A percentile compares a stretch with the other conserved stretches of the same genome.
phyloP scores from a whole-genome alignment of 2,113 vertebrate genomes.

The Grantiella picta region DNA sequence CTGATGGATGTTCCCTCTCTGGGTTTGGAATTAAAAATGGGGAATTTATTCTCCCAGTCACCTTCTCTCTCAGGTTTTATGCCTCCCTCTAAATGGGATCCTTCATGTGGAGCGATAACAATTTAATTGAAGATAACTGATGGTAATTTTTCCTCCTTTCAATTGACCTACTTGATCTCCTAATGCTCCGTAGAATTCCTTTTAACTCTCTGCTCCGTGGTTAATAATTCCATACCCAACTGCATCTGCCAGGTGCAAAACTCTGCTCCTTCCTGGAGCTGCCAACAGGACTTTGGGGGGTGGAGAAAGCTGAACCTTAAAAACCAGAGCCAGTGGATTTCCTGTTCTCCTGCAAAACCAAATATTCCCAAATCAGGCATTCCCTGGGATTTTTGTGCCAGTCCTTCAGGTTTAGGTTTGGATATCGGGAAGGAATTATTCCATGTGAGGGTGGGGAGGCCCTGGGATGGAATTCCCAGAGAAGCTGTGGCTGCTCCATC shows the following conservation, averaged over 20 bases:
- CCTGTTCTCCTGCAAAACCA: background rate
- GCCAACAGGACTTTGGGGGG: rapidly evolving
- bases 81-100: conserved; percentile 48
- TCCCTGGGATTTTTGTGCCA: background rate
- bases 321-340: background rate
- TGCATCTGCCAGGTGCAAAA: background rate
- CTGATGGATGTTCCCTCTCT: background rate
- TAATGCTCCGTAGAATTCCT: conserved; percentile 35
- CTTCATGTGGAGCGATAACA: conserved; percentile 37
- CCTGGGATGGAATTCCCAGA: background rate
- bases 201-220: conserved; percentile 26
- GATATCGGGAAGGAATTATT: background rate
- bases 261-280: background rate
- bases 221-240: background rate
- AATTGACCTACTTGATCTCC: conserved; percentile 45
- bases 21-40: conserved; percentile 33
- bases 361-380: background rate
- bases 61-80: conserved; percentile 34
- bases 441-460: background rate
- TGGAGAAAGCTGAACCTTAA: background rate
- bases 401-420: background rate
- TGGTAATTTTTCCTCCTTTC: conserved; percentile 29
- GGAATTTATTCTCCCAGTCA: conserved; percentile 14
- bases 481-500: background rate
- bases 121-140: conserved; percentile 53